These are phyloP conservation scores for Ciconia maguari DNA, from an alignment of 2,113 vertebrate species.

Conservation along the genomic window DNA sequence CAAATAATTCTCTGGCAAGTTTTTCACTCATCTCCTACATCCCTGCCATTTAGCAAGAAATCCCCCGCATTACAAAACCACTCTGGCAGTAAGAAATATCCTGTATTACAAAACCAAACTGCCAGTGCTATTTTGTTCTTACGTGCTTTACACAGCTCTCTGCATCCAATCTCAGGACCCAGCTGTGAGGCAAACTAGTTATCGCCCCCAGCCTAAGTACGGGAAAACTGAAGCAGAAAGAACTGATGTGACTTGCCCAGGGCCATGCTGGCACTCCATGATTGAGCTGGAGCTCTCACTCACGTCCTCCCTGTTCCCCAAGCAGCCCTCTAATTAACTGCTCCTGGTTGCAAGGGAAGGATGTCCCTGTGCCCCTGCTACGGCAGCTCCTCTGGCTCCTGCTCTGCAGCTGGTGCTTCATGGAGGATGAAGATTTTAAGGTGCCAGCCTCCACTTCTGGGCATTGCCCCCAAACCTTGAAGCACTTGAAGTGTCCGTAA, in stretches of 20 bases:
- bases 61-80: neutral
- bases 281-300: neutral
- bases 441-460: neutral
- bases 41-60: neutral
- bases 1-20: neutral
- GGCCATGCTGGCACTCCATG: neutral
- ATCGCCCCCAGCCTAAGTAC: neutral
- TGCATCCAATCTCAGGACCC: neutral
- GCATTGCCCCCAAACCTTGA: neutral
- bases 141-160: neutral
- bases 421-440: neutral
- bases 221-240: slow-evolving; percentile 46
- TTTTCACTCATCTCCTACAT: neutral
- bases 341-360: neutral
- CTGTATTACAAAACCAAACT: slow-evolving; percentile 17
- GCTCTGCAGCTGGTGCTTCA: neutral
- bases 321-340: neutral
- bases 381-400: neutral
- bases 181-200: neutral
- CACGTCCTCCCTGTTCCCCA: neutral
- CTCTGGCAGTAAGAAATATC: neutral
- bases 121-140: neutral
- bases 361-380: neutral
- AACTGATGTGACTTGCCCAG: neutral
- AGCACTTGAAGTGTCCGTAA: neutral